Base-by-base conservation (phyloP, 2,113 vertebrate species). In the Pseudorectes ferrugineus region DNA sequence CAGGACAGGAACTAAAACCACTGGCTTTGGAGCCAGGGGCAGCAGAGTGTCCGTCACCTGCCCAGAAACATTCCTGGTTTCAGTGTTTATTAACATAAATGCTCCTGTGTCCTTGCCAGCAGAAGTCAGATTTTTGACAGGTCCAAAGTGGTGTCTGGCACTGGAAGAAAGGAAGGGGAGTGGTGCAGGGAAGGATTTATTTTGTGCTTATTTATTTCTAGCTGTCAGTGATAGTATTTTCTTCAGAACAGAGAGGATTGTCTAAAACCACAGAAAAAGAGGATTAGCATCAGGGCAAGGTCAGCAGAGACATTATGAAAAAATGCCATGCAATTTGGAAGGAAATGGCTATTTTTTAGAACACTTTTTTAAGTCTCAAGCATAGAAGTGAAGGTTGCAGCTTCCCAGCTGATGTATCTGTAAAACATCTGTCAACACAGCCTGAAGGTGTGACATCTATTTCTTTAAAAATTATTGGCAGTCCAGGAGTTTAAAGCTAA, bases 181-280 rank as follows among this genome's bases (percentile, higher is more conserved):
- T 52, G 13, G 48, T 16, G 4, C 52, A 65, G 46, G 36, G 31
- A 72, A 75, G 7, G 45, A 54, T 48, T 51, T 55, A 46, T 93
- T 54, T 72, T 10, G 6, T 65, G 31, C 10, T 15, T 16, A 18
- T 82, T 61, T 59, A 48, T 72, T 92, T 89, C 36, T 71, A 81
- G 35, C 20, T 85, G 61, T 61, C 57, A 79, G 58, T 43, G 49
- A 65, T 40, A 36, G 6, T 48, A 10, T 54, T 78, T 95, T 55
- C 52, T 81, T 89, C 40, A 67, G 52, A 87, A 67, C 10, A 71
- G 26, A 51, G 24, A 78, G 38, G 21, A 31, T 73, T 92, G 10
- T 48, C 68, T 87, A 55, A 73, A 94, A 81, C 21, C 78, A 61
- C 19, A 80, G 42, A 66, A 85, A 83, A 91, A 85, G n/a, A 93